Conservation (phyloP, 2,797 vertebrate genomes). For the Paratrypauchen microcephalus region DNA sequence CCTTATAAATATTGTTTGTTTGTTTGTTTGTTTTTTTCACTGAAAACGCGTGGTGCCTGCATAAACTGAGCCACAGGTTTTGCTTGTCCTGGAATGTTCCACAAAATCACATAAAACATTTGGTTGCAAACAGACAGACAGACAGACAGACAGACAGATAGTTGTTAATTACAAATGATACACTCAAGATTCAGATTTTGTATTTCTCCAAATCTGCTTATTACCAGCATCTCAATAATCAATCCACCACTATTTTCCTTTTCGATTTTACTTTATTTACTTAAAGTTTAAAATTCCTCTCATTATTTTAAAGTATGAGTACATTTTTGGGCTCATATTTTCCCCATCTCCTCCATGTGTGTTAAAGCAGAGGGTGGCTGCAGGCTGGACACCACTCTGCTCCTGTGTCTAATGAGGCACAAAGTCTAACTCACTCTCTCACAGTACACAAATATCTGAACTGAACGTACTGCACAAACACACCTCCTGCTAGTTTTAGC, state of each 20-base stretch:
- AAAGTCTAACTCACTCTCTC: not conserved
- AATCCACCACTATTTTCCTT: not conserved
- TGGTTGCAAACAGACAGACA: too few species aligned
- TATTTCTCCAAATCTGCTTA: too few species aligned
- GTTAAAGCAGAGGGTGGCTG: not conserved
- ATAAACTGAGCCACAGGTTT: too few species aligned
- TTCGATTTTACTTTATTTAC: not conserved
- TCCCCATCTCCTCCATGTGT: not conserved
- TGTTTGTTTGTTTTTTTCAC: too few species aligned
- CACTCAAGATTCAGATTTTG: not conserved
- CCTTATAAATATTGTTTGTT: too few species aligned
- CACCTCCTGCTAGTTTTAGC: not conserved
- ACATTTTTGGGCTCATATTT: not conserved
- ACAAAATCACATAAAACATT: too few species aligned
- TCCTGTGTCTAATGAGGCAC: not conserved
- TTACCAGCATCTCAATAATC: not conserved
- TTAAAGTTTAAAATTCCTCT: not conserved
- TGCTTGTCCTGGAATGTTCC: too few species aligned
- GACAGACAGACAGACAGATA: too few species aligned
- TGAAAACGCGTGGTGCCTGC: too few species aligned
- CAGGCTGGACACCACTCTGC: not conserved
- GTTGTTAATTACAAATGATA: too few species aligned
- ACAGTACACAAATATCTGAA: not conserved
- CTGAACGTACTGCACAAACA: not conserved
- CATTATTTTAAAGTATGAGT: not conserved